phyloP scores from a whole-genome alignment of 2,113 vertebrate species.

The Lycaon pictus region DNA sequence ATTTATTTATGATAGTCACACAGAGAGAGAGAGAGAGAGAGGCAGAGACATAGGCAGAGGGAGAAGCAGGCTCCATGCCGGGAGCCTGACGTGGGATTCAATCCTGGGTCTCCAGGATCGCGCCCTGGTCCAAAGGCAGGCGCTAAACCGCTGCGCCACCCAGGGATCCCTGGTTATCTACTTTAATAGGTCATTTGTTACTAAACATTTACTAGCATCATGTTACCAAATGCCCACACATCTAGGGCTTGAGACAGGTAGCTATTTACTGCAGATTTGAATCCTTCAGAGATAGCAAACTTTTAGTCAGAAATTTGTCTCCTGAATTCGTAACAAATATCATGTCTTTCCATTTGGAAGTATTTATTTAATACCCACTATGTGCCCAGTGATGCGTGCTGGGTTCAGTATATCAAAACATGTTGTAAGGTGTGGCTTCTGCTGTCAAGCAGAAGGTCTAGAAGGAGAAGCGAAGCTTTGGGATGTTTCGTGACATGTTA shows the following conservation, averaged over 20 bases:
- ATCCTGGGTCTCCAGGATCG: too few species aligned
- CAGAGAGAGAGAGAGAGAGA: too few species aligned
- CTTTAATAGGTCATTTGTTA: constrained; percentile 39
- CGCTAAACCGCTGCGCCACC: too few species aligned
- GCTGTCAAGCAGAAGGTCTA: background rate
- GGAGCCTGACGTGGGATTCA: too few species aligned
- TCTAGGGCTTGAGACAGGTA: background rate
- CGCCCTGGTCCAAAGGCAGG: too few species aligned
- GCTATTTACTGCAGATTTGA: constrained; percentile 15
- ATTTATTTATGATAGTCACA: too few species aligned
- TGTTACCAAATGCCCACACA: background rate
- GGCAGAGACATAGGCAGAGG: too few species aligned
- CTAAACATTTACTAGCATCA: background rate
- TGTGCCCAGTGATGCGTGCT: background rate
- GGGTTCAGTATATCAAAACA: background rate
- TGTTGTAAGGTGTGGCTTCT: background rate
- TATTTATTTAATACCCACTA: background rate
- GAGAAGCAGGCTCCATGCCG: too few species aligned
- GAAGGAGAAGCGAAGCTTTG: constrained; percentile 7
- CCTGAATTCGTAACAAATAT: background rate
- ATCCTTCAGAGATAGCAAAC: background rate
- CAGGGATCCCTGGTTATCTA: background rate
- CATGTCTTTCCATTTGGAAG: background rate
- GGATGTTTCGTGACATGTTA: background rate
- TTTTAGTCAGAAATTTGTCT: constrained; percentile 46